These are phyloP conservation scores for Drosophila multiciliata DNA, from an alignment of 2,888 invertebrate species.

Conservation along the genomic window DNA sequence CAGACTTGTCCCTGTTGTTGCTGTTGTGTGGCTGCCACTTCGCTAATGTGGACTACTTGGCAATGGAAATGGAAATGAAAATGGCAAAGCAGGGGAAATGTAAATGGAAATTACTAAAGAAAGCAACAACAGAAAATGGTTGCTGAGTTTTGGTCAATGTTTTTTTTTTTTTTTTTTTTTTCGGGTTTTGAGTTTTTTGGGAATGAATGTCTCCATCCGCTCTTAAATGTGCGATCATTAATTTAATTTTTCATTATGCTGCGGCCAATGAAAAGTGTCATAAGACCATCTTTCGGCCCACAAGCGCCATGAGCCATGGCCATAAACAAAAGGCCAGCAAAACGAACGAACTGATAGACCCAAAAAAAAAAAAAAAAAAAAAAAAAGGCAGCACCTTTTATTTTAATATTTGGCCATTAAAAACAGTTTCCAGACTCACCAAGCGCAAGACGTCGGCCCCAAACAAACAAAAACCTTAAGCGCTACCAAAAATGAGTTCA, in stretches of 20 bases:
- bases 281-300: constrained; percentile 52
- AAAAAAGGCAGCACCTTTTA: constrained; percentile 67
- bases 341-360: constrained; percentile 27
- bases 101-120: constrained; percentile 50
- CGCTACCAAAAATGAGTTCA: constrained; percentile 26
- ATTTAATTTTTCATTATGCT: constrained; percentile 76
- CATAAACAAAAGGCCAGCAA: constrained; percentile 66
- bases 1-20: constrained; percentile 33
- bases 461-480: constrained; percentile 3
- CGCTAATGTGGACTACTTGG: constrained; percentile 58
- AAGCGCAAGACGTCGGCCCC: constrained; percentile 31
- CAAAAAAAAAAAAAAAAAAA: constrained; percentile 7
- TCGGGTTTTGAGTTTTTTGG: constrained; percentile 11
- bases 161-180: background rate
- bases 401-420: constrained; percentile 78
- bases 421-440: constrained; percentile 61
- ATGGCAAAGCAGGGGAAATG: constrained; percentile 37
- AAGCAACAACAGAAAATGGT: constrained; percentile 30
- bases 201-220: constrained; percentile 45
- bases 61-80: constrained; percentile 43
- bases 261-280: constrained; percentile 72
- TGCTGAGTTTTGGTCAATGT: constrained; percentile 12
- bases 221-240: constrained; percentile 73
- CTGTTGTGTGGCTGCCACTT: constrained; percentile 37
- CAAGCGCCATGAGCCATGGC: constrained; percentile 27